A percentile compares a stretch with the other conserved stretches of the same genome.
These are phyloP conservation scores for Enteromius viviparus DNA, from an alignment of 2,797 vertebrate genomes.

Conservation along the genomic window DNA sequence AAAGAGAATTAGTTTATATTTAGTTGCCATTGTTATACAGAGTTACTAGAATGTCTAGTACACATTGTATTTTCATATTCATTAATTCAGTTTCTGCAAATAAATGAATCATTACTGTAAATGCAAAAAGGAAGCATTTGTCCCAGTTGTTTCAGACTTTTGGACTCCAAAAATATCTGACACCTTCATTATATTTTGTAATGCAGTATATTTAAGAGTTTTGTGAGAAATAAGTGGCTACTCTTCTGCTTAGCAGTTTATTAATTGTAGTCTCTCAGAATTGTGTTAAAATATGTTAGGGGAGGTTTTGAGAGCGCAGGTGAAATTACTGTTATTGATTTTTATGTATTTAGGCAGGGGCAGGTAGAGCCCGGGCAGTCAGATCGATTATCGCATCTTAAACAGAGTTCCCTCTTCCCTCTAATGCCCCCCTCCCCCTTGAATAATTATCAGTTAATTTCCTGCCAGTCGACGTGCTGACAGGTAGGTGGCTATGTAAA, in stretches of 20 bases:
- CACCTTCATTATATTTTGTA: background rate
- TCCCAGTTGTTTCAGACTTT: background rate
- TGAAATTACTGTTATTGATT: conserved; percentile 52
- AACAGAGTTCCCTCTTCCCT: conserved; percentile 45
- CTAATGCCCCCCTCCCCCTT: conserved; percentile 28
- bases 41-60: too few relatives aligned
- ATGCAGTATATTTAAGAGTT: background rate
- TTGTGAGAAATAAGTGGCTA: background rate
- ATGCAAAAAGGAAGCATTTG: background rate
- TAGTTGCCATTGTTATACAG: too few relatives aligned
- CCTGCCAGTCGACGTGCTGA: conserved; percentile 57
- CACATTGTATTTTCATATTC: background rate
- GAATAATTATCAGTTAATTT: conserved; percentile 64
- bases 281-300: background rate
- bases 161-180: too few relatives aligned
- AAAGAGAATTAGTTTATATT: too few relatives aligned
- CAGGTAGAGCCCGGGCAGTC: conserved; percentile 40
- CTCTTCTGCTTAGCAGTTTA: background rate
- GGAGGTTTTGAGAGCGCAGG: background rate
- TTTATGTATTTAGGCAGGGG: conserved; percentile 51
- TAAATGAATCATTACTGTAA: background rate
- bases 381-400: conserved; percentile 55
- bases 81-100: background rate
- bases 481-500: conserved; percentile 55
- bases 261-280: background rate